A percentile compares a stretch with the other conserved stretches of the same genome.
phyloP scores from a whole-genome alignment of 37 sponge, comb jelly and placozoan genomes.

The Haliclona indistincta region DNA sequence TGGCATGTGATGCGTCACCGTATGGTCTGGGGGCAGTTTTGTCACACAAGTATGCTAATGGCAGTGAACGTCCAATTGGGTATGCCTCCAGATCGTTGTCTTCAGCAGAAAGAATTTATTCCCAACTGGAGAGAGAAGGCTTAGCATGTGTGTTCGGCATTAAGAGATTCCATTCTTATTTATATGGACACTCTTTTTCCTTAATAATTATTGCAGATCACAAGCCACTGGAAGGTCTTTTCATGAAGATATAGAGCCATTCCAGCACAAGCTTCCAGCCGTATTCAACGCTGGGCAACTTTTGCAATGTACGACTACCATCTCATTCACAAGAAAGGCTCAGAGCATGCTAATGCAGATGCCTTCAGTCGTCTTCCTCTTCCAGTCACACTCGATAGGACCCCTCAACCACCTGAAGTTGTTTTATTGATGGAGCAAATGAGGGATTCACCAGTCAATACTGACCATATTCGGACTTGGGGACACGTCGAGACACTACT shows the following conservation, averaged over 20 bases:
- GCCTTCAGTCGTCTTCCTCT: background rate
- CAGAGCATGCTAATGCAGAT: background rate
- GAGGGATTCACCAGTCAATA: background rate
- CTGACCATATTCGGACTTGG: background rate
- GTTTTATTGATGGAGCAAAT: background rate
- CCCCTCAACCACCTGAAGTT: background rate
- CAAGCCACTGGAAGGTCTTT: background rate
- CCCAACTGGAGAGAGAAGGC: constrained; percentile 19
- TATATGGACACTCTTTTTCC: background rate
- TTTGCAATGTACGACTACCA: background rate
- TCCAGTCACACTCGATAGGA: background rate
- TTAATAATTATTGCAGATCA: background rate
- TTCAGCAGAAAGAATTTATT: constrained; percentile 18
- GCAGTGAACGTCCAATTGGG: constrained; percentile 15
- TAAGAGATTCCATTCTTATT: background rate
- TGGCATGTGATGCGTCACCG: constrained; percentile 18
- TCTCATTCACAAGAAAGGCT: background rate
- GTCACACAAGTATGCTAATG: background rate
- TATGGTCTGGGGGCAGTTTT: constrained; percentile 15
- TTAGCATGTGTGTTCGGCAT: background rate
- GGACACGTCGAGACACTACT: background rate
- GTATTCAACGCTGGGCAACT: background rate
- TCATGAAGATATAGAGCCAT: background rate
- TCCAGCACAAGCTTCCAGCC: background rate
- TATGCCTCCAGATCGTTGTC: constrained; percentile 24